phyloP scores from a whole-genome alignment of 2,888 invertebrate species.

The Anoplius nigerrimus region DNA sequence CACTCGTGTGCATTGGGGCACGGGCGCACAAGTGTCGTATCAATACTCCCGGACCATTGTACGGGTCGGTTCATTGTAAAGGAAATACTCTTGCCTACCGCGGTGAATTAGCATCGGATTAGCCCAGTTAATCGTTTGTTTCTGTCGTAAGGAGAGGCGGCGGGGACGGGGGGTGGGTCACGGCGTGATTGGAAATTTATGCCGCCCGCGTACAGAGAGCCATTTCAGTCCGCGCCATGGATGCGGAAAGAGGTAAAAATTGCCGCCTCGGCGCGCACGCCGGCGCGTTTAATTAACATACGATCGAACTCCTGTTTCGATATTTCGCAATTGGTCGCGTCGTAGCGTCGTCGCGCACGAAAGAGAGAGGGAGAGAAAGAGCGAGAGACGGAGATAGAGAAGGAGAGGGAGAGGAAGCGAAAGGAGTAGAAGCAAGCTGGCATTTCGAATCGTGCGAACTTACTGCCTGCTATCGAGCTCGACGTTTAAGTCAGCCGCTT shows the following conservation, averaged over 20 bases:
- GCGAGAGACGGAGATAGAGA: neutral
- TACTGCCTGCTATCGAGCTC: neutral
- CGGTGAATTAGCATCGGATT: constrained; percentile 70
- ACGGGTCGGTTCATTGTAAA: constrained; percentile 64
- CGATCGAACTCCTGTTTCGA: constrained; percentile 37
- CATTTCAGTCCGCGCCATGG: constrained; percentile 34
- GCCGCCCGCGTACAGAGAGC: constrained; percentile 40
- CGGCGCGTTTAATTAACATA: constrained; percentile 54
- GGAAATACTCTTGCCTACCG: constrained; percentile 60
- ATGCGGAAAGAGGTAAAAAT: constrained; percentile 36
- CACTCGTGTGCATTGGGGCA: constrained; percentile 19
- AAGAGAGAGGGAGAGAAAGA: no score
- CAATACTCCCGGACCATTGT: constrained; percentile 4
- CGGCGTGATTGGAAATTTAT: constrained; percentile 49
- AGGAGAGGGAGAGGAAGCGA: neutral
- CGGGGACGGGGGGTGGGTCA: constrained; percentile 1
- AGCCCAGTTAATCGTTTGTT: constrained; percentile 62
- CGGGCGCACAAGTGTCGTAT: neutral
- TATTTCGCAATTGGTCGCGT: constrained; percentile 40
- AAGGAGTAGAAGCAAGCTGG: constrained; percentile 17
- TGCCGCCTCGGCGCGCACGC: constrained; percentile 35
- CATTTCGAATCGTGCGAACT: constrained; percentile 49
- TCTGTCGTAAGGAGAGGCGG: constrained; percentile 32
- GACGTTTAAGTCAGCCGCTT: neutral
- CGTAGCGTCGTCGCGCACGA: constrained; percentile 12